A percentile compares a stretch with the other conserved stretches of the same genome.
Evolutionary conservation across 2,888 invertebrate species (phyloP).

Genomic region (Caenorhabditis zanzibari): DNA sequence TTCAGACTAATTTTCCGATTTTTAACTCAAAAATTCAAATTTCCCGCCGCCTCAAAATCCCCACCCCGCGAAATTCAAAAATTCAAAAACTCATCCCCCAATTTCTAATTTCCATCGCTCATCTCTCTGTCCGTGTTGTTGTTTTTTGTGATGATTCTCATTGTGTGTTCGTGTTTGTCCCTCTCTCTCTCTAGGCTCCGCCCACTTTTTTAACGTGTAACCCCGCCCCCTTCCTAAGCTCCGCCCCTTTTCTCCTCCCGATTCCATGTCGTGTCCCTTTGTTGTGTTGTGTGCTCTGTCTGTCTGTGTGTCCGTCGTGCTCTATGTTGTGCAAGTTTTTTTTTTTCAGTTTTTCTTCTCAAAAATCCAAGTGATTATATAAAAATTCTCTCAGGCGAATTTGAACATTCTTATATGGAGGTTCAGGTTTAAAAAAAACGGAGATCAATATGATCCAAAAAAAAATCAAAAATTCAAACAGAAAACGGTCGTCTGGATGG

Average conservation of each 20-base stretch:
- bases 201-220: slow-evolving; percentile 19
- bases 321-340: slow-evolving; percentile 1
- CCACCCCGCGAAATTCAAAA: neutral
- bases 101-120: neutral
- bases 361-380: neutral
- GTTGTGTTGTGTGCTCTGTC: neutral
- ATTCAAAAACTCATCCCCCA: neutral
- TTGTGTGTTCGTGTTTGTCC: neutral
- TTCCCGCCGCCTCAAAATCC: too few species aligned
- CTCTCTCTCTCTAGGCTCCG: neutral
- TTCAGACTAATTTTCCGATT: too few species aligned
- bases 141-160: slow-evolving; percentile 21
- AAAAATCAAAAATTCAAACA: too few species aligned
- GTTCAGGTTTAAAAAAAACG: neutral
- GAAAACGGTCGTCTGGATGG: slow-evolving; percentile 46
- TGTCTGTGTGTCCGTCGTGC: neutral
- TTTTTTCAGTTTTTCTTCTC: neutral
- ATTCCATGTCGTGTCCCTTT: slow-evolving; percentile 3
- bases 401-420: too few species aligned
- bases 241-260: neutral
- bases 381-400: neutral
- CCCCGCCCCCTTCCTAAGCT: slow-evolving; percentile 7
- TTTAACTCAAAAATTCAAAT: too few species aligned
- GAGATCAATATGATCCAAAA: slow-evolving; percentile 48
- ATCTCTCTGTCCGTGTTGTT: neutral